Conservation (phyloP, 2,113 vertebrate species). For the human (Homo sapiens) region GRCh38 chr1:214057001-214057500, state of each 20-base stretch:
- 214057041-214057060: not conserved
- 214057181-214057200: not conserved
- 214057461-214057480: not conserved
- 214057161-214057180: not conserved
- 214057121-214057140: not conserved
- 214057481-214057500: not conserved
- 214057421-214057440: not conserved
- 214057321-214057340: not conserved
- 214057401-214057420: not conserved
- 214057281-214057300: not conserved
- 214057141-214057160: not conserved
- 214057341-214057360: not conserved
- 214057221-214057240: not conserved
- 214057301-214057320: not conserved
- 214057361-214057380: too few relatives aligned
- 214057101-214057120: not conserved
- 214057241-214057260: not conserved
- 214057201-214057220: not conserved
- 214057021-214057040: not conserved
- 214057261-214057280: not conserved
- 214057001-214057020: not conserved
- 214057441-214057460: not conserved
- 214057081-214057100: not conserved
- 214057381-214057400: not conserved
- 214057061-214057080: not conserved